These are phyloP conservation scores for Leptogaster cylindrica DNA, from an alignment of 2,888 invertebrate species.

Conservation along the genomic window DNA sequence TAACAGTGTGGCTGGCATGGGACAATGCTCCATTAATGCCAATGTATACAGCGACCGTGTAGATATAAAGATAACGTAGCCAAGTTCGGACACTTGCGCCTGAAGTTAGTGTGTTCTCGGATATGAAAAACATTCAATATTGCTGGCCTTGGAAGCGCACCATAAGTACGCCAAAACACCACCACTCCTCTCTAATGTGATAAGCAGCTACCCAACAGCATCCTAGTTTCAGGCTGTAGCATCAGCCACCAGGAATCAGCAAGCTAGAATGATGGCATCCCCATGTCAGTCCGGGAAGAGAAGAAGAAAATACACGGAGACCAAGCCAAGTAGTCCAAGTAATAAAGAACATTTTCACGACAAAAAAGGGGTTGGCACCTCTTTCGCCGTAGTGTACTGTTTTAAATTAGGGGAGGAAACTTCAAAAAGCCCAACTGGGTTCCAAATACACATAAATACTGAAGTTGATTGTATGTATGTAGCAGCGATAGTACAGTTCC, in stretches of 20 bases:
- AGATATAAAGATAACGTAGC: slow-evolving; percentile 35
- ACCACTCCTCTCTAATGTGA: background rate
- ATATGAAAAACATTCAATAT: slow-evolving; percentile 35
- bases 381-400: slow-evolving; percentile 13
- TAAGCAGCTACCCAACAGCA: background rate
- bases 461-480: slow-evolving; percentile 8
- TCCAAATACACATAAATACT: slow-evolving; percentile 33
- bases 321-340: slow-evolving; percentile 28
- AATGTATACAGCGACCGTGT: slow-evolving; percentile 30
- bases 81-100: slow-evolving; percentile 23
- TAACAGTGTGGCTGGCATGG: background rate
- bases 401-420: slow-evolving; percentile 39
- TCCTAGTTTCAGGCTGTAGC: background rate
- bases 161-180: slow-evolving; percentile 27
- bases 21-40: slow-evolving; percentile 15
- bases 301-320: slow-evolving; percentile 22
- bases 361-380: slow-evolving; percentile 38
- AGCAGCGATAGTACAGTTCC: slow-evolving; percentile 2
- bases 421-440: slow-evolving; percentile 9
- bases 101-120: slow-evolving; percentile 25
- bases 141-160: slow-evolving; percentile 26
- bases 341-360: slow-evolving; percentile 32
- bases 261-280: slow-evolving; percentile 18
- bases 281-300: slow-evolving; percentile 12
- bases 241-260: slow-evolving; percentile 25